phyloP scores from a whole-genome alignment of 92 coral and sea anemone genomes.

The Blastomussa wellsi region DNA sequence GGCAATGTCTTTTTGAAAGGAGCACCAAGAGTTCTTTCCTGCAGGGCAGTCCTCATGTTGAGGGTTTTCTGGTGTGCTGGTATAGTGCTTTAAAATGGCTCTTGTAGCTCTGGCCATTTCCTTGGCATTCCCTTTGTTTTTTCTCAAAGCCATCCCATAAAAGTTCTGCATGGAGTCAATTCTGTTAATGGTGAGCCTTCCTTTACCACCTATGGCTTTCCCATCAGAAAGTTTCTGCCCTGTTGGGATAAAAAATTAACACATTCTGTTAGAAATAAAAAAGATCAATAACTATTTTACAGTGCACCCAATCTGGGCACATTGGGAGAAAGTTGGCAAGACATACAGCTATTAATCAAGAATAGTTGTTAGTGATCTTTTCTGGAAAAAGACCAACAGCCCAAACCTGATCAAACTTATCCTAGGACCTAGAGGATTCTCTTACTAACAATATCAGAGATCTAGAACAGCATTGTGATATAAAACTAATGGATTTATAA shows the following conservation, averaged over 20 bases:
- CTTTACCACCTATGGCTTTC: conserved; percentile 13
- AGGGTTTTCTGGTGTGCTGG: conserved; percentile 52
- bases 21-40: conserved; percentile 53
- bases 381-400: no score
- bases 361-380: no score
- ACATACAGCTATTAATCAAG: no score
- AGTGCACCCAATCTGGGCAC: no score
- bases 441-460: no score
- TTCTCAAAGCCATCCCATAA: conserved; percentile 51
- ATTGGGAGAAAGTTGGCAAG: no score
- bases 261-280: background rate
- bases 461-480: background rate
- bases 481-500: background rate
- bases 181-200: conserved; percentile 38
- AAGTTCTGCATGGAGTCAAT: conserved; percentile 52
- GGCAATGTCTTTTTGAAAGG: conserved; percentile 55
- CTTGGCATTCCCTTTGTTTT: conserved; percentile 47
- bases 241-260: background rate
- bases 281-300: no score
- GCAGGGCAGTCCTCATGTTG: conserved; percentile 57
- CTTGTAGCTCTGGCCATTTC: conserved; percentile 56
- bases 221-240: conserved; percentile 28
- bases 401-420: no score
- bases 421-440: no score
- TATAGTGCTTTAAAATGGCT: conserved; percentile 49